These are phyloP conservation scores for Morelia viridis DNA, from an alignment of 2,797 vertebrate species.

Conservation along the genomic window DNA sequence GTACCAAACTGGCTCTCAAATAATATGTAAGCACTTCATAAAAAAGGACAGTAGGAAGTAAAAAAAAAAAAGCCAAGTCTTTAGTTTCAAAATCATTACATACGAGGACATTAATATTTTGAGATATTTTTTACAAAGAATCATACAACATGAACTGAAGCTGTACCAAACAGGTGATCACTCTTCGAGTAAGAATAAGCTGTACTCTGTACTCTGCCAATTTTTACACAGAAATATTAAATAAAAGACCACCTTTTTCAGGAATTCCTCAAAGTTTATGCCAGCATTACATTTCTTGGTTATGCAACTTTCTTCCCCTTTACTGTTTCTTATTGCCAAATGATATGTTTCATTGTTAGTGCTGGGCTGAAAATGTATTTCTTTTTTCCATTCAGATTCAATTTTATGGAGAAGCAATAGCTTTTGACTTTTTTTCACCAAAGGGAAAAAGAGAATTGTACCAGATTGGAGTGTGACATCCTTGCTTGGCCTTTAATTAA, in stretches of 20 bases:
- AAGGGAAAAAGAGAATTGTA: background rate
- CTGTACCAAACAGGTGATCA: background rate
- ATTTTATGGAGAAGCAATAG: background rate
- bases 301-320: background rate
- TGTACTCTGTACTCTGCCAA: background rate
- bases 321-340: background rate
- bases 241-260: background rate
- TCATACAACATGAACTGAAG: background rate
- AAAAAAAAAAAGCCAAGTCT: background rate
- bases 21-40: background rate
- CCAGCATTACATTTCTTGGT: background rate
- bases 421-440: background rate
- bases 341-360: background rate
- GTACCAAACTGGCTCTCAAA: background rate
- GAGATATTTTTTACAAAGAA: background rate
- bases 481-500: background rate
- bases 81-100: background rate
- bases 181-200: background rate
- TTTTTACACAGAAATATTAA: background rate
- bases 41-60: background rate
- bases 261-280: slow-evolving; percentile 27
- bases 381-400: background rate
- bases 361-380: background rate
- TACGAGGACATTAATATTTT: background rate
- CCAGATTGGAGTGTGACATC: background rate